Evolutionary conservation across 2,113 vertebrate species (phyloP).

Genomic region (Sinosuthora webbiana): DNA sequence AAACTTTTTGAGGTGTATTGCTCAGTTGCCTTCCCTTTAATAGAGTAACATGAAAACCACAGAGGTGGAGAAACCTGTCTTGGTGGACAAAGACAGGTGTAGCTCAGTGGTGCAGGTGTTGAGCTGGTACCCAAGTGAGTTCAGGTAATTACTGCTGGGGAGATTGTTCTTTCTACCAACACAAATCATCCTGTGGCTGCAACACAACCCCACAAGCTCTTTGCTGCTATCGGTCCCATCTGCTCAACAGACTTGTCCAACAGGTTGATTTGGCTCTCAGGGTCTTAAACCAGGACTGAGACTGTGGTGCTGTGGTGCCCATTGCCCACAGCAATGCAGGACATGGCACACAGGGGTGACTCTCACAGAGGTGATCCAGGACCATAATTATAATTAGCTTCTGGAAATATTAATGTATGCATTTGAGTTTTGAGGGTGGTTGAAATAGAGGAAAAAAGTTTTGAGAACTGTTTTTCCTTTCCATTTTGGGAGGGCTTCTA

Average conservation of each 20-base stretch:
- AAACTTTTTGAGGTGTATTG: neutral
- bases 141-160: neutral
- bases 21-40: neutral
- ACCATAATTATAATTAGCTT: neutral
- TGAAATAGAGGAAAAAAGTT: neutral
- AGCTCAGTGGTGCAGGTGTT: neutral
- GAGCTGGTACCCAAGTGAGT: neutral
- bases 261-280: neutral
- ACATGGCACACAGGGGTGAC: neutral
- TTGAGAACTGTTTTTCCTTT: neutral
- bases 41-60: neutral
- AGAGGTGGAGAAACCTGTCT: neutral
- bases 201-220: rapidly evolving
- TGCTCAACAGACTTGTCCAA: neutral
- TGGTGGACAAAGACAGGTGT: neutral
- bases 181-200: neutral
- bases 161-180: neutral
- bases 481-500: neutral
- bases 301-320: neutral
- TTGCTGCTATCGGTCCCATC: neutral
- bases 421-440: neutral
- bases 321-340: neutral
- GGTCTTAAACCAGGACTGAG: neutral
- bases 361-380: neutral
- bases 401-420: neutral